phyloP scores from a whole-genome alignment of 1,140 invertebrate genomes.

The Aphis gossypii region DNA sequence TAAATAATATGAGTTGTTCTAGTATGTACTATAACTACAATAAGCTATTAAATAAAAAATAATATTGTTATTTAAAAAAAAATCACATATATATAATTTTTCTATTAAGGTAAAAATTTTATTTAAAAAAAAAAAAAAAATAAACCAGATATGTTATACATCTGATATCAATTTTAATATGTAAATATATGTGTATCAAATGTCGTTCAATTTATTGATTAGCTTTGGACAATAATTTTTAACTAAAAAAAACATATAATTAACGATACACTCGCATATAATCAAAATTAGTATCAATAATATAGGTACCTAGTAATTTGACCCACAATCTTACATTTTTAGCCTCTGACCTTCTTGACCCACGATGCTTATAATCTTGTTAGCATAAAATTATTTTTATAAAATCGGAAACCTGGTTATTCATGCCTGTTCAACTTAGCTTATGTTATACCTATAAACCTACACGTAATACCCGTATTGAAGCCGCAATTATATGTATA shows the following conservation, averaged over 20 bases:
- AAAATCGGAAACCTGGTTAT: neutral
- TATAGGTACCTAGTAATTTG: neutral
- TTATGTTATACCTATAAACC: neutral
- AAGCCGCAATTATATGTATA: neutral
- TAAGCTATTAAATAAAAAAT: neutral
- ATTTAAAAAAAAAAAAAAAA: too few species aligned
- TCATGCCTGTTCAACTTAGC: neutral
- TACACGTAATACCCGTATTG: neutral
- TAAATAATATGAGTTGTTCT: neutral
- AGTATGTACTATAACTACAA: neutral
- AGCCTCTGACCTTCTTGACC: neutral
- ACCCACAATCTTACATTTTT: neutral
- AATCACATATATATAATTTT: neutral
- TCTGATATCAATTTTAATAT: neutral
- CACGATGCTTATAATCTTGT: neutral
- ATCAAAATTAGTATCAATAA: conserved; percentile 1
- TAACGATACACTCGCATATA: neutral
- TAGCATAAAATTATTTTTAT: conserved; percentile 13
- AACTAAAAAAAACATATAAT: neutral
- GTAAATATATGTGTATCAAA: neutral
- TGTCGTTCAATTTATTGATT: neutral
- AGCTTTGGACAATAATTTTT: neutral
- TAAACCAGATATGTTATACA: neutral
- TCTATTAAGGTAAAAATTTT: neutral
- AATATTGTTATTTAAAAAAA: neutral